Conservation (phyloP, 2,113 vertebrate genomes). For the Bambusicola thoracicus region DNA sequence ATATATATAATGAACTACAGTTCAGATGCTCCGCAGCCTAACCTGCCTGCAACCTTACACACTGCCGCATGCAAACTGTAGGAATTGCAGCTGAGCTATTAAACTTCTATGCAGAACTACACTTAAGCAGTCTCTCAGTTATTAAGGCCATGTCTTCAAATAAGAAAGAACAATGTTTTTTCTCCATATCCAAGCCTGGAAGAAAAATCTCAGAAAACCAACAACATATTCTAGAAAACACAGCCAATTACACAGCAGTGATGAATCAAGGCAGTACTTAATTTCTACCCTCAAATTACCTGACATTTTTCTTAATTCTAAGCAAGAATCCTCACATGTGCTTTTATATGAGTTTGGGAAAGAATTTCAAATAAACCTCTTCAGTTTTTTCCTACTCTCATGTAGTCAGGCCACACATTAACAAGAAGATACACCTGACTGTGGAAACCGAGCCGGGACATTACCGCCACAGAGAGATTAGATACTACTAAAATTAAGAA, state of each 20-base stretch:
- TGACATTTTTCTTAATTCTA: not conserved
- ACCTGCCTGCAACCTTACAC: not conserved
- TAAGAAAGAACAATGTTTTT: not conserved
- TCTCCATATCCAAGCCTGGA: not conserved
- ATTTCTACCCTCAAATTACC: not conserved
- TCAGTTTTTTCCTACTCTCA: not conserved
- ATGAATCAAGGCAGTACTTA: not conserved
- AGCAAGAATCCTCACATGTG: not conserved
- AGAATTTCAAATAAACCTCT: not conserved
- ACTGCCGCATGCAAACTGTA: not conserved
- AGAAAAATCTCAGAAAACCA: not conserved
- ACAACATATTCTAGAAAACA: not conserved
- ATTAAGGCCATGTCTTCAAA: not conserved
- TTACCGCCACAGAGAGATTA: slow-evolving; percentile 55
- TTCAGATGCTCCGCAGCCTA: not conserved
- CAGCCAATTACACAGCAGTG: not conserved
- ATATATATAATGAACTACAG: not conserved
- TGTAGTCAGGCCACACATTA: slow-evolving; percentile 2
- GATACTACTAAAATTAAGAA: slow-evolving; percentile 65
- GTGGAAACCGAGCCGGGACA: slow-evolving; percentile 54
- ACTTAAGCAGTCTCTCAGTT: not conserved
- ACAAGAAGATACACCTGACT: slow-evolving; percentile 49
- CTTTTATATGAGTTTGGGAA: not conserved
- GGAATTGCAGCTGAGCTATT: not conserved
- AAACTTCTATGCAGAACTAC: not conserved